These are phyloP conservation scores for Todiramphus chloris DNA, from an alignment of 2,113 vertebrate genomes.

Conservation along the genomic window DNA sequence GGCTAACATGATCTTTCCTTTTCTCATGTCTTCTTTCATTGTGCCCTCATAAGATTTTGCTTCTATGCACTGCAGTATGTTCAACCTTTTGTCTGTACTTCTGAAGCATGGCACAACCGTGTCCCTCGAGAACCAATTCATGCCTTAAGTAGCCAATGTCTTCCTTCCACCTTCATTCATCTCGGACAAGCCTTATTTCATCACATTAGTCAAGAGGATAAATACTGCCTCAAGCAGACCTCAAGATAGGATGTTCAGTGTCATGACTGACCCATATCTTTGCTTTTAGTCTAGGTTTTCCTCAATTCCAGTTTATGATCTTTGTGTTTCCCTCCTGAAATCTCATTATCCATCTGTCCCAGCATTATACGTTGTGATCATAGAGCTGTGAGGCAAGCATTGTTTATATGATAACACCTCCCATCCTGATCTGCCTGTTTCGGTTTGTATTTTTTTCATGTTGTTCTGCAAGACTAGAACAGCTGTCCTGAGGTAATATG, in stretches of 20 bases:
- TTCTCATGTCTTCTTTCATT: accelerated
- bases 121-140: accelerated
- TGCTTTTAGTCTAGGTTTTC: neutral
- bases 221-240: neutral
- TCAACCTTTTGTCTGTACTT: neutral
- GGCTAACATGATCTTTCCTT: accelerated
- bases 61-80: neutral
- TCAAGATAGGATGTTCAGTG: neutral
- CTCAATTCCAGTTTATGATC: neutral
- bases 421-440: neutral
- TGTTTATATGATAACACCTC: neutral
- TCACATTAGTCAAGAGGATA: neutral
- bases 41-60: accelerated
- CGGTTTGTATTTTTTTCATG: neutral
- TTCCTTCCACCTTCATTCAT: neutral
- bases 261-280: neutral
- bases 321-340: neutral
- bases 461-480: constrained; percentile 22
- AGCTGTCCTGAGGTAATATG: constrained; percentile 49
- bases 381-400: neutral
- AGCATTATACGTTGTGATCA: neutral
- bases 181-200: neutral
- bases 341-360: constrained; percentile 1
- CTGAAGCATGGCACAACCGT: neutral
- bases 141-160: neutral